Evolutionary conservation across 2,888 invertebrate species (phyloP).

Genomic region (Eristalinus aeneus): DNA sequence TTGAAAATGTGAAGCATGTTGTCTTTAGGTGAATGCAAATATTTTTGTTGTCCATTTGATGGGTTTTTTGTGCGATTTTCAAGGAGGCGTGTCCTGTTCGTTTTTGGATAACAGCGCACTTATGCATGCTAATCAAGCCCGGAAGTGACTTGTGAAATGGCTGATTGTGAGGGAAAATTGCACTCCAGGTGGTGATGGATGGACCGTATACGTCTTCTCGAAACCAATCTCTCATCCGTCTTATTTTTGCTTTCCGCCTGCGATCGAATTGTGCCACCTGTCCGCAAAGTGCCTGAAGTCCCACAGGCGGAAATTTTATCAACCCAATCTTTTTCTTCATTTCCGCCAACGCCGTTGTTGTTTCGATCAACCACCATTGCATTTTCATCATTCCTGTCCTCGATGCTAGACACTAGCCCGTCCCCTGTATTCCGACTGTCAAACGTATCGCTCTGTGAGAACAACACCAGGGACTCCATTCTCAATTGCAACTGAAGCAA

Average conservation of each 20-base stretch:
- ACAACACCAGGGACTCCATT: not conserved
- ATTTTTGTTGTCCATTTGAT: not conserved
- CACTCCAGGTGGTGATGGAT: no score
- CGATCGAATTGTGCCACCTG: no score
- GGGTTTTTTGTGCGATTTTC: not conserved
- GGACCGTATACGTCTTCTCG: no score
- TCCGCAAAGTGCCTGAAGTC: not conserved
- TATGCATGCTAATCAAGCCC: not conserved
- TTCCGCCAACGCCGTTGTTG: not conserved
- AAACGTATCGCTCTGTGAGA: not conserved
- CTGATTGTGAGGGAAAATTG: no score
- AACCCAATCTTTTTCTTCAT: not conserved
- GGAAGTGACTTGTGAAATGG: not conserved
- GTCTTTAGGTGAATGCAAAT: slow-evolving; percentile 7
- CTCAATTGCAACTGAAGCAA: not conserved
- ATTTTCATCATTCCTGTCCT: not conserved
- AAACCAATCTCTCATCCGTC: no score
- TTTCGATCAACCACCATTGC: not conserved
- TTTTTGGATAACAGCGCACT: not conserved
- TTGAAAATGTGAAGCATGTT: not conserved
- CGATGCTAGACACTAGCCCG: no score
- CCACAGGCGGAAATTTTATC: not conserved
- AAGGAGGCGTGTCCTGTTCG: not conserved
- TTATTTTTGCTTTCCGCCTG: no score
- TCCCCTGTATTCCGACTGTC: not conserved